These are phyloP conservation scores for Synanthedon vespiformis DNA, from an alignment of 2,888 invertebrate species.

Conservation along the genomic window DNA sequence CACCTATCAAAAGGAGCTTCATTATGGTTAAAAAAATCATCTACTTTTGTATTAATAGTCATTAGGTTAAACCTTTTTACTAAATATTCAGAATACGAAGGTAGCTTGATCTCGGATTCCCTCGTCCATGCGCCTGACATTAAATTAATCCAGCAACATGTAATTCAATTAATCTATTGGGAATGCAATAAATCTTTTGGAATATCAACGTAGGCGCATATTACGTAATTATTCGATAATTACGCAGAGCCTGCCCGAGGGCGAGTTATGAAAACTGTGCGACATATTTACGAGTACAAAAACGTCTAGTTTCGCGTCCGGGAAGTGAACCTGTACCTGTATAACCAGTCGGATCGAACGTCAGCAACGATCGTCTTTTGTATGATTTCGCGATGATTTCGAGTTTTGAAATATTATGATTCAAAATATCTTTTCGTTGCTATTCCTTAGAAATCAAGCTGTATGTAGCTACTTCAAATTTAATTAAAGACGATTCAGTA, in stretches of 20 bases:
- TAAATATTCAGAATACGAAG: too few relatives aligned
- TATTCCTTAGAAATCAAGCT: too few relatives aligned
- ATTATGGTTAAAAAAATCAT: too few relatives aligned
- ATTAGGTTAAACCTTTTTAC: too few relatives aligned
- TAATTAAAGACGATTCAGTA: too few relatives aligned
- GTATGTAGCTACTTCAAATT: too few relatives aligned
- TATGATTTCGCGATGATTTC: background rate
- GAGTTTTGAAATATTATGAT: background rate
- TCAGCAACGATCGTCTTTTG: background rate
- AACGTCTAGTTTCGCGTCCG: slow-evolving; percentile 33
- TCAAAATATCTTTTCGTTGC: background rate
- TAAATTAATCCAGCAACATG: too few relatives aligned
- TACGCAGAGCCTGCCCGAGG: slow-evolving; percentile 1
- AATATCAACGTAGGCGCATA: background rate
- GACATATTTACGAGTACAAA: slow-evolving; percentile 17
- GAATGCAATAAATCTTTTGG: background rate
- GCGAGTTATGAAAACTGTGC: slow-evolving; percentile 27
- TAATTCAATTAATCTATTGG: background rate
- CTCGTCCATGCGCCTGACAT: too few relatives aligned
- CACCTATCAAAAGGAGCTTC: too few relatives aligned
- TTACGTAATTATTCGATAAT: background rate
- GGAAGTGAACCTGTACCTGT: slow-evolving; percentile 40
- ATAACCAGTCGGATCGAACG: slow-evolving; percentile 34
- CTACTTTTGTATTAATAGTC: too few relatives aligned
- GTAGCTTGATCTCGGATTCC: too few relatives aligned